Evolutionary conservation across 23 tunicate species (phyloP), one percentile per base, ranked within the genome.

Genomic region (Halocynthia aurantium): DNA sequence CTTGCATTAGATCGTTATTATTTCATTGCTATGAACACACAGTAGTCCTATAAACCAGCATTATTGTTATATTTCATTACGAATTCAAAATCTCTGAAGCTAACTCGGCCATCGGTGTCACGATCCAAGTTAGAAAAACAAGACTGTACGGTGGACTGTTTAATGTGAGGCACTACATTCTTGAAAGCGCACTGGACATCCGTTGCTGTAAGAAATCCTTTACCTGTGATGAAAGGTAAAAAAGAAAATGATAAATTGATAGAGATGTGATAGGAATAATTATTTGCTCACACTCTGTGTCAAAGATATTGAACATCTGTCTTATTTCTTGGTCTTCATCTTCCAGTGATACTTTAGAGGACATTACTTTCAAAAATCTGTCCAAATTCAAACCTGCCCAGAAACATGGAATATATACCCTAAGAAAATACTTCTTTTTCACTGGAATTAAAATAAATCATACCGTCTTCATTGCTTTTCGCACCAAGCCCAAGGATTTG

Each of bases 61-160:
- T 31, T 31, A 31, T 31, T 70, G 54, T 50, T 31, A 71, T 76
- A 53, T 67, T 66, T 78, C 85, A 92, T 82, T 10, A 77, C 73
- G 5, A 17, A 15, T 64, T 86, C 88, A 73, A 92, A 92, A 19
- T 92, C 93, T 8, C 93, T 73, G 57, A 77, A 92, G 73, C 92
- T 86, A 6, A 86, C n/a, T 82, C 83, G 82, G 8, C 82, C 85
- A 79, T 82, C 82, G 6, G 6, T 22, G 49, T 83, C 70, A 13
- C 13, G 40, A 68, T 90, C 84, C 56, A 83, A 52, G 5, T 82
- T 67, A 40, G 82, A 49, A 70, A 70, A 92, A 67, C 92, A 86
- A 12, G 98, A 77, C 40, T 8, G 15, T 11, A 92, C 69, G 20
- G 79, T 76, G 22, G 92, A 62, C 8, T 82, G 65, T 20, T 82